Base-by-base conservation (phyloP, 2,888 invertebrate species). In the Stegophylla sp. region DNA sequence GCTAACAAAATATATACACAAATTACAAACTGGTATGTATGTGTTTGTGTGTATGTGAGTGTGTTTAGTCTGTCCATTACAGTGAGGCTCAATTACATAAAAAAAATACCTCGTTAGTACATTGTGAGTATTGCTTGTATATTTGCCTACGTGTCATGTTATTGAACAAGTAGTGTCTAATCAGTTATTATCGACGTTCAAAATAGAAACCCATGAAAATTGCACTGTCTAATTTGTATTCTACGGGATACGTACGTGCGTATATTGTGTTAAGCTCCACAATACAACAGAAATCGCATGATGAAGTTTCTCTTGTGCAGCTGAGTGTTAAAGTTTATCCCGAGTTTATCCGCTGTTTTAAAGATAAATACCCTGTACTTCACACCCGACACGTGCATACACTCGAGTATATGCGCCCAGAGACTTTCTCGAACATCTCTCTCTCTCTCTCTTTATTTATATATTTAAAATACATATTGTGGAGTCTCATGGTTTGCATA, bases 41-140 rank as follows among this genome's bases (percentile, higher is more conserved):
- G 34, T 34, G 3, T 34, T 5, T 34, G 34, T 34, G 34, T 34
- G 34, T 34, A 7, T 34, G 34, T 34, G 34, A 5, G 63, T 13
- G 63, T 26, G 63, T 63, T 71, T 63, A 28, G 61, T 48, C n/a
- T n/a, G 34, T 20, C 43, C 43, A 48, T 34, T 28, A 61, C 48
- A 28, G 56, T 76, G 56, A 59, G 15, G 17, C 56, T 43, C 28
- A 28, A 59, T 77, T 56, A 64, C 43, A 43, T 20, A 26, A 77
- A 56, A 71, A 66, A 76, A 66, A 43, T n/a, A 67, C 69, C 63
- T 79, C 61, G 71, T 79, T 79, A 79, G 48, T n/a, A 26, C 23
- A 71, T 79, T 79, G 71, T 79, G 17, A 71, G 48, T 23, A 63
- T 48, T 0, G 23, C n/a, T n/a, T n/a, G 20, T 66, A 34, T 71